Percentiles rank a stretch among this genome's conserved stretches.
These are phyloP conservation scores for Drosophila parvula DNA, from an alignment of 1,140 invertebrate genomes.

Conservation along the genomic window DNA sequence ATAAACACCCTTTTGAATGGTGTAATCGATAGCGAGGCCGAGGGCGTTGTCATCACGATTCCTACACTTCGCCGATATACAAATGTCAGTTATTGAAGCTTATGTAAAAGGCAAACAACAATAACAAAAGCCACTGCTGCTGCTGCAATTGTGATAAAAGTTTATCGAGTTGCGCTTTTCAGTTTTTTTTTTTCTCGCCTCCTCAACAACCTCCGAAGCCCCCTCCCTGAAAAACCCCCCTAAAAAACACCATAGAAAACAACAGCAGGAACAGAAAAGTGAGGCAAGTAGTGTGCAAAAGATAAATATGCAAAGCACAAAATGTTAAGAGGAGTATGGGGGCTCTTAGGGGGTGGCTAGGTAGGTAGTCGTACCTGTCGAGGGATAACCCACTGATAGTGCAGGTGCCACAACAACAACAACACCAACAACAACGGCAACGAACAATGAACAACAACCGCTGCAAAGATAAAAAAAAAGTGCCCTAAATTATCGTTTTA, in stretches of 20 bases:
- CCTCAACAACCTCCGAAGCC: background rate
- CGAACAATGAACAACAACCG: conserved; percentile 45
- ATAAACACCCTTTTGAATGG: conserved; percentile 4
- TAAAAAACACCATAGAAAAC: conserved; percentile 22
- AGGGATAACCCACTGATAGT: conserved; percentile 61
- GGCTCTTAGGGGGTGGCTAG: conserved; percentile 1
- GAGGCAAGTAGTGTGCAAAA: conserved; percentile 66
- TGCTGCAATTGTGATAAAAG: conserved; percentile 78
- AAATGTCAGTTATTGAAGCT: conserved; percentile 53
- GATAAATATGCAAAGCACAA: conserved; percentile 75
- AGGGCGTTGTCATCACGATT: conserved; percentile 49
- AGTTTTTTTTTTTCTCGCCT: conserved; percentile 48
- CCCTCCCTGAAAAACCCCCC: background rate
- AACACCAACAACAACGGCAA: conserved; percentile 35
- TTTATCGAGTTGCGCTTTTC: conserved; percentile 71
- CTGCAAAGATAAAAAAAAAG: conserved; percentile 77
- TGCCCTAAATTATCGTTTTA: conserved; percentile 71
- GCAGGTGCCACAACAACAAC: conserved; percentile 64
- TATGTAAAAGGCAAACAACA: conserved; percentile 41
- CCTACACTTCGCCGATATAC: conserved; percentile 30
- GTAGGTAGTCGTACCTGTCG: conserved; percentile 11
- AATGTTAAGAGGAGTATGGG: conserved; percentile 5
- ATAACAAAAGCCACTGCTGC: conserved; percentile 55
- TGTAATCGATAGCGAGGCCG: conserved; percentile 17
- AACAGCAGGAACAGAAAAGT: conserved; percentile 48